phyloP scores from a whole-genome alignment of 2,888 invertebrate genomes.

The Chaitophorus viminalis region DNA sequence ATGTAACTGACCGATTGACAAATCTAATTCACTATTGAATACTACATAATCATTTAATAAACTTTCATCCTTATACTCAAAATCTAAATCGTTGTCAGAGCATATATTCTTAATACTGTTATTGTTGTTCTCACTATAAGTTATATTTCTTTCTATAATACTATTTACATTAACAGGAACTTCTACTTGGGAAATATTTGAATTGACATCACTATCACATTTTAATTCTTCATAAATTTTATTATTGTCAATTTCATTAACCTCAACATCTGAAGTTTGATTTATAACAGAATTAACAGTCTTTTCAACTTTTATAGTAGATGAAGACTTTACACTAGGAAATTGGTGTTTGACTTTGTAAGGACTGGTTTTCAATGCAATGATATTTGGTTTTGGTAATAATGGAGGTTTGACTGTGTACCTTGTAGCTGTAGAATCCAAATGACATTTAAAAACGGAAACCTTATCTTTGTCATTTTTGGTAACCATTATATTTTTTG shows the following conservation, averaged over 20 bases:
- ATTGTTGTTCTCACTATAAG: slow-evolving; percentile 49
- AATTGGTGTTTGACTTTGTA: slow-evolving; percentile 56
- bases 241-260: slow-evolving; percentile 14
- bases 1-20: slow-evolving; percentile 5
- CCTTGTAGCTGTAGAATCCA: slow-evolving; percentile 26
- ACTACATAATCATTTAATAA: slow-evolving; percentile 26
- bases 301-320: slow-evolving; percentile 4
- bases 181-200: slow-evolving; percentile 52
- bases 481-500: slow-evolving; percentile 42
- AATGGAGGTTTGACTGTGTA: slow-evolving; percentile 62
- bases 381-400: slow-evolving; percentile 62
- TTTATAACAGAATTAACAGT: slow-evolving; percentile 37
- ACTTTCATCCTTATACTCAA: slow-evolving; percentile 24
- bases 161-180: slow-evolving; percentile 51
- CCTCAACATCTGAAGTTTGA: slow-evolving; percentile 8
- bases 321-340: slow-evolving; percentile 3
- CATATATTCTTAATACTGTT: slow-evolving; percentile 48
- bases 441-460: slow-evolving; percentile 24
- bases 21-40: slow-evolving; percentile 7
- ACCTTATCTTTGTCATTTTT: slow-evolving; percentile 12
- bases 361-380: slow-evolving; percentile 35
- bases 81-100: slow-evolving; percentile 20
- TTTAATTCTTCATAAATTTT: slow-evolving; percentile 26
- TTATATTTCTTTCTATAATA: slow-evolving; percentile 48
- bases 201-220: slow-evolving; percentile 46